Conservation (phyloP, 2,113 vertebrate genomes). For the Hymenochirus boettgeri region DNA sequence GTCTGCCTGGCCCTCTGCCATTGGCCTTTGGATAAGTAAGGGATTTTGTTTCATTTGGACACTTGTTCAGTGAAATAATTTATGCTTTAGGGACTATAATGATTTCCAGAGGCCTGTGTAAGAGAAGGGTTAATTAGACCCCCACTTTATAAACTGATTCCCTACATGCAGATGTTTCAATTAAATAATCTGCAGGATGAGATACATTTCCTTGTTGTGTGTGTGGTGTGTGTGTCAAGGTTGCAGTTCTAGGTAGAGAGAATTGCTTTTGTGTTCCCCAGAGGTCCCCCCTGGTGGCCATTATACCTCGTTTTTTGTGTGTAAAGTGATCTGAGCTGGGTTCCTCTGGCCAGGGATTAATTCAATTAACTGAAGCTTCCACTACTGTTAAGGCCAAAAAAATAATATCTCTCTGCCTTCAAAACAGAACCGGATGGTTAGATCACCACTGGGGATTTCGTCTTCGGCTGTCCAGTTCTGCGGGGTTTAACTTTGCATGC, state of each 20-base stretch:
- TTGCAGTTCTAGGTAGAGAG: slow-evolving; percentile 15
- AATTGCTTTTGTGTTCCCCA: not conserved
- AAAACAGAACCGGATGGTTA: slow-evolving; percentile 17
- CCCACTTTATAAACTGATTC: slow-evolving; percentile 16
- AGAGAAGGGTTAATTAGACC: slow-evolving; percentile 17
- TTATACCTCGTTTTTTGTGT: slow-evolving; percentile 43
- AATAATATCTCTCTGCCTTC: slow-evolving; percentile 24
- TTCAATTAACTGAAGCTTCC: slow-evolving; percentile 46
- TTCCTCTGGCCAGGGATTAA: slow-evolving; percentile 48
- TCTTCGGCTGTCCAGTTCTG: slow-evolving; percentile 8
- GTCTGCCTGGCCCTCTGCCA: too few species aligned
- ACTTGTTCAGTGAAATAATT: slow-evolving; percentile 10
- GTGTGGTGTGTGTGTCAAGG: too few species aligned
- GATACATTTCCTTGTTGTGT: not conserved
- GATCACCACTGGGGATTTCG: slow-evolving; percentile 3
- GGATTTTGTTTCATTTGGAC: not conserved
- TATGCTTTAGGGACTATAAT: not conserved
- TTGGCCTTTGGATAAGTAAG: not conserved
- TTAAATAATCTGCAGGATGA: slow-evolving; percentile 37
- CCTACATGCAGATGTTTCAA: slow-evolving; percentile 7
- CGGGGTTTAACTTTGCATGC: slow-evolving; percentile 8
- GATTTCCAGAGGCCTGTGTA: not conserved
- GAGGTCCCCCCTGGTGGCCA: slow-evolving; percentile 24
- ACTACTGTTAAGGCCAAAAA: slow-evolving; percentile 32
- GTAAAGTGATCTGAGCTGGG: slow-evolving; percentile 43